phyloP scores from a whole-genome alignment of 2,113 vertebrate species.

The Corynorhinus townsendii region DNA sequence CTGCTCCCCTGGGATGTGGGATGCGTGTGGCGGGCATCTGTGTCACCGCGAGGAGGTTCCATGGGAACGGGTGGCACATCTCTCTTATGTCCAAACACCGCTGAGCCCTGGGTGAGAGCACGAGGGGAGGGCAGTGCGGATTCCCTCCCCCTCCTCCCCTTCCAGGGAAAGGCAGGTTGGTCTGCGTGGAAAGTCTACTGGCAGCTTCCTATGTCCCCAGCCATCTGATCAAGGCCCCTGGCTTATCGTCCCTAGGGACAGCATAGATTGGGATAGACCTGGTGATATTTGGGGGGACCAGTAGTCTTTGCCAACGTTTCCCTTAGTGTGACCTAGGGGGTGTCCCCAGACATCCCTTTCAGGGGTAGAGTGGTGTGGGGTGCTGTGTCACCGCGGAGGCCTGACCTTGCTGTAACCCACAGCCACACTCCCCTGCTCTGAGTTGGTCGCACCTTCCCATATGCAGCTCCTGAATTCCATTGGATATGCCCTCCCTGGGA shows the following conservation, averaged over 20 bases:
- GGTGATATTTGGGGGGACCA: neutral
- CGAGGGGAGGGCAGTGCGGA: rapidly evolving
- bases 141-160: rapidly evolving
- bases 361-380: rapidly evolving
- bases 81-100: too few species aligned
- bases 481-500: rapidly evolving
- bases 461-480: too few species aligned
- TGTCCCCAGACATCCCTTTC: too few species aligned
- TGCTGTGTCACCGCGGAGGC: rapidly evolving
- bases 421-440: neutral
- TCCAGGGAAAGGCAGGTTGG: too few species aligned
- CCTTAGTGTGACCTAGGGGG: neutral
- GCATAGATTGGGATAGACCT: neutral
- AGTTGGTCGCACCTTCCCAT: neutral
- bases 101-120: neutral
- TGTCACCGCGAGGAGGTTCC: rapidly evolving
- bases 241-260: neutral
- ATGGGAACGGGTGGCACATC: rapidly evolving
- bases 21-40: too few species aligned
- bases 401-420: neutral
- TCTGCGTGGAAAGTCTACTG: too few species aligned
- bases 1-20: rapidly evolving
- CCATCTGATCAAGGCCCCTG: neutral
- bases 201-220: rapidly evolving
- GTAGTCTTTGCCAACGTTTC: rapidly evolving